Conservation (phyloP, 2,113 vertebrate genomes). For the Salvelinus alpinus region DNA sequence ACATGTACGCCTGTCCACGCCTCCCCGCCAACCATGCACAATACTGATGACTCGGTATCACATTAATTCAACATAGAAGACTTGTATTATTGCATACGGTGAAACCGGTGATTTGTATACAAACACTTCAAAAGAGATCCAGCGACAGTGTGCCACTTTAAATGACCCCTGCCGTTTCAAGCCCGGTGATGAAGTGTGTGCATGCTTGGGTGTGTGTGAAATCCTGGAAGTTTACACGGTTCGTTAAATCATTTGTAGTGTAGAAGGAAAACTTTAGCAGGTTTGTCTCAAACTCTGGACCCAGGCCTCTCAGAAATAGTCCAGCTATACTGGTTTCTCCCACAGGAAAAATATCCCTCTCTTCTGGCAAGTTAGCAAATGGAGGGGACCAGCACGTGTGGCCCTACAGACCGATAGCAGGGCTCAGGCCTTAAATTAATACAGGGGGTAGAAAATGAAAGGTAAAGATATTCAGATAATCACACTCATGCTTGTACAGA, state of each 20-base stretch:
- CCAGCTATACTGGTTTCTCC: constrained; percentile 2
- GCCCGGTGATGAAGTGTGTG: neutral
- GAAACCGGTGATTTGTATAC: constrained; percentile 34
- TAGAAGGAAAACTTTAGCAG: constrained; percentile 17
- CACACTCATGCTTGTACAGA: too few species aligned
- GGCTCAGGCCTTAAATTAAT: constrained; percentile 39
- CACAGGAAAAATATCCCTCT: constrained; percentile 5
- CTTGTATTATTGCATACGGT: constrained; percentile 33
- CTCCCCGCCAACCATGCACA: constrained; percentile 26
- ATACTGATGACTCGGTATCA: constrained; percentile 44
- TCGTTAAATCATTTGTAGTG: too few species aligned
- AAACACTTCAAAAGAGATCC: neutral
- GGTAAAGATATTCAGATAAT: constrained; percentile 31
- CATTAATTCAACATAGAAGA: constrained; percentile 7
- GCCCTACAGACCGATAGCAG: constrained; percentile 49
- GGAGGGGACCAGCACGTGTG: constrained; percentile 11
- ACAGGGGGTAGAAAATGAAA: neutral
- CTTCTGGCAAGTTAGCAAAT: neutral
- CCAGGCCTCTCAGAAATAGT: constrained; percentile 10
- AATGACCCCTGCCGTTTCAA: constrained; percentile 39
- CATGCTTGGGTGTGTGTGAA: neutral
- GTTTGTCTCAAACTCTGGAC: neutral
- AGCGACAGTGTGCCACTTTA: constrained; percentile 33
- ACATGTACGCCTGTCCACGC: too few species aligned
- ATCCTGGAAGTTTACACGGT: neutral